Conservation (phyloP, 2,888 invertebrate species). For the Ischnura elegans region DNA sequence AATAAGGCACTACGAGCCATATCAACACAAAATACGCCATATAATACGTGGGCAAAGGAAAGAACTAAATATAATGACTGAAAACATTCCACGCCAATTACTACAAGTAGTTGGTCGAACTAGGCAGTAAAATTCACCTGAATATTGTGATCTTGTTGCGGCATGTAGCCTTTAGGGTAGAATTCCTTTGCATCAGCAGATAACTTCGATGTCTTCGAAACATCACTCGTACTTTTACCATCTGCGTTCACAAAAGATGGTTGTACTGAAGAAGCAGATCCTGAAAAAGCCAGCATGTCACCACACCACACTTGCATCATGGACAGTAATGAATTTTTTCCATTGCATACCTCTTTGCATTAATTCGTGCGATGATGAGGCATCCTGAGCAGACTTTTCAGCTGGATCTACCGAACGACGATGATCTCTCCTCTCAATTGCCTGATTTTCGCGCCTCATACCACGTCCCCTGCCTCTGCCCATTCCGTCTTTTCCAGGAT, state of each 20-base stretch:
- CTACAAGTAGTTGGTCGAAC: no score
- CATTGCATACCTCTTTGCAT: not conserved
- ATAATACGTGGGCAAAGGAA: no score
- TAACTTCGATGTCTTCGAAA: constrained; percentile 59
- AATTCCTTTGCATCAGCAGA: constrained; percentile 67
- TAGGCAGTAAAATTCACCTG: no score
- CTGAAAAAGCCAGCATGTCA: constrained; percentile 11
- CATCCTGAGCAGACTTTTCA: not conserved
- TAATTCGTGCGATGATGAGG: not conserved
- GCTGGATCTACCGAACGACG: not conserved
- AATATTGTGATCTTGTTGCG: not conserved
- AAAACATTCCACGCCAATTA: no score
- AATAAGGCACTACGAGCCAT: no score
- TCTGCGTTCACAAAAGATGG: constrained; percentile 18
- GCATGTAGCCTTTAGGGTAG: constrained; percentile 65
- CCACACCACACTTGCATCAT: not conserved
- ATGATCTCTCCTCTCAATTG: constrained; percentile 33
- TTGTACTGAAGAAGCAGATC: not conserved
- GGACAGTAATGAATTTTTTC: not conserved
- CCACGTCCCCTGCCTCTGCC: constrained; percentile 64
- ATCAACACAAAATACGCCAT: no score
- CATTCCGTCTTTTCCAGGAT: constrained; percentile 57
- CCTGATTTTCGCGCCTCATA: constrained; percentile 59
- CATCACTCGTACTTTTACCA: not conserved
- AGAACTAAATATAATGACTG: no score